These are phyloP conservation scores for Phoeniculus purpureus DNA, from an alignment of 2,797 vertebrate genomes.

Conservation along the genomic window DNA sequence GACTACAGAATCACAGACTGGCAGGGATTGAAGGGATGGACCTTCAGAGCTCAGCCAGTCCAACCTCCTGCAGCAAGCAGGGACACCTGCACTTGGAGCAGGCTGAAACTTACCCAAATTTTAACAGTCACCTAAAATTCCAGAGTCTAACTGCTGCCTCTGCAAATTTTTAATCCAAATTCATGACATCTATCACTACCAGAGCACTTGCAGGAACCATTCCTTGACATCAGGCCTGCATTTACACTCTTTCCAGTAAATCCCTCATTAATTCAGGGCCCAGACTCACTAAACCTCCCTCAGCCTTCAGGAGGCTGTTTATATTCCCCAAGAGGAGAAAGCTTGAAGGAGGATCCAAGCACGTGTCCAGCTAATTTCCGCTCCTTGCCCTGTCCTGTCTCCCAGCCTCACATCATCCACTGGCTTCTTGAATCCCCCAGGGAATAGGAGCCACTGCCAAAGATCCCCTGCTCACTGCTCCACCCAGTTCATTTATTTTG, in stretches of 20 bases:
- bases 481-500: not conserved
- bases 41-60: no score
- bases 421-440: rapidly evolving
- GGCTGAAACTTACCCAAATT: no score
- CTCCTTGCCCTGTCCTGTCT: not conserved
- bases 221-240: not conserved
- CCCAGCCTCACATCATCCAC: not conserved
- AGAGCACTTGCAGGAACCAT: not conserved
- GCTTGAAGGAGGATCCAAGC: not conserved
- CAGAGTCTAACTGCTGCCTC: not conserved
- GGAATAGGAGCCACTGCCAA: not conserved
- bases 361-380: not conserved
- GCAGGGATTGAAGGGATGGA: no score
- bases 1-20: no score
- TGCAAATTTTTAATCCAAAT: slow-evolving; percentile 4
- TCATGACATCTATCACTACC: not conserved
- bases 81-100: no score
- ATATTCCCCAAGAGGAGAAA: not conserved
- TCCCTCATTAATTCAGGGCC: not conserved
- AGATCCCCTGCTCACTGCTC: not conserved
- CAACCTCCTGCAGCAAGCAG: no score
- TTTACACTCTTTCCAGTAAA: not conserved
- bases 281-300: not conserved
- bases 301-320: not conserved
- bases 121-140: not conserved